A percentile compares a stretch with the other conserved stretches of the same genome.
phyloP scores from a whole-genome alignment of 2,888 invertebrate species.

The Hypselothyrea guttata region DNA sequence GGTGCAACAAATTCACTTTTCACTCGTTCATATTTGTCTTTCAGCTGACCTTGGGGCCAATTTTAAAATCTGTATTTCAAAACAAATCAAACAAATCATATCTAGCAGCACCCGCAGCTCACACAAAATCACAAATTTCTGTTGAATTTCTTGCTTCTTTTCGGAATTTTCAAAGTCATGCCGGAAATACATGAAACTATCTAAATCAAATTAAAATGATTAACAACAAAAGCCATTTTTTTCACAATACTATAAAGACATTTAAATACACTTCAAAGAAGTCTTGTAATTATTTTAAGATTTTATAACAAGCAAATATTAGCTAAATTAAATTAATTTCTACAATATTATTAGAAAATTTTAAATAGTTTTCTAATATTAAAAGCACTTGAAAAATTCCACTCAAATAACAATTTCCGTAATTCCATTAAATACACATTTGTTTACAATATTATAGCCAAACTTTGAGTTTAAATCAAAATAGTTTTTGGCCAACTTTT shows the following conservation, averaged over 20 bases:
- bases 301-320: no score
- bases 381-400: neutral
- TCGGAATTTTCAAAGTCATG: constrained; percentile 58
- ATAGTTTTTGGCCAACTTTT: no score
- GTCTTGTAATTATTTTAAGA: no score
- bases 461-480: no score
- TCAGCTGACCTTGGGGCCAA: constrained; percentile 54
- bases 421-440: no score
- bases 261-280: neutral
- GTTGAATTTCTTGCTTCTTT: constrained; percentile 1
- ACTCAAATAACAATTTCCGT: neutral
- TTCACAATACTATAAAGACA: neutral
- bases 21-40: constrained; percentile 1
- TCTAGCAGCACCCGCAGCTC: constrained; percentile 29
- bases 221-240: constrained; percentile 27
- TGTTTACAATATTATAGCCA: no score
- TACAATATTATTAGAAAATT: neutral
- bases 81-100: constrained; percentile 68
- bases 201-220: constrained; percentile 56
- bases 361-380: constrained; percentile 1
- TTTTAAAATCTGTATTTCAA: constrained; percentile 49
- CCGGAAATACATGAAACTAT: constrained; percentile 58
- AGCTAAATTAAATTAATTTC: no score
- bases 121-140: constrained; percentile 17
- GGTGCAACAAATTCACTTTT: constrained; percentile 43